Base-by-base conservation (phyloP, 2,888 invertebrate species). In the Hecatera dysodea region DNA sequence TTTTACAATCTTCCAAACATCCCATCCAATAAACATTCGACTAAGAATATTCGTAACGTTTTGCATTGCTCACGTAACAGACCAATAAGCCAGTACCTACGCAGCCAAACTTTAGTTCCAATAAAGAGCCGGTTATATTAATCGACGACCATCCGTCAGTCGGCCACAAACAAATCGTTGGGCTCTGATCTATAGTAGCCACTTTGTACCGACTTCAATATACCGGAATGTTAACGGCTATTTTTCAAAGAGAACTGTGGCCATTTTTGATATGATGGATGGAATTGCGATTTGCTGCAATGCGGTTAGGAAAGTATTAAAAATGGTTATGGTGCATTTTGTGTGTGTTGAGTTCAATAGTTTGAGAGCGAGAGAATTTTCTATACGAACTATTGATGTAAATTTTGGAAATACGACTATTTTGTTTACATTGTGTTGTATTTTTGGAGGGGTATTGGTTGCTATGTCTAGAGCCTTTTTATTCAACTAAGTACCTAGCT, bases 121-220 rank as follows among this genome's bases (percentile, higher is more conserved):
- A 91, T 91, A 92, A 90, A 88, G 87, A 84, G 79, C 79, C 77
- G 55, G 78, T 75, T 80, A 87, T 90, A 92, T 92, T 90, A 91
- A 92, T 93, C 86, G 92, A 76, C n/a, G 68, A 61, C 81, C 83
- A 91, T 92, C 87, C 87, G 84, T 92, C 92, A 91, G 73, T 70
- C 68, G 64, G 77, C 93, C 93, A 83, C 93, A 90, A 90, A 92
- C 91, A 91, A 92, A 93, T 92, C 85, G 89, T 83, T 80, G 62
- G 80, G 83, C 74, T 80, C 83, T 91, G 91, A 92, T 91, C 86
- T 89, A 90, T 89, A 59, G 82, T 75, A 68, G 85, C 86, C 88
- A 88, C 87, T 91, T 89, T 89, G 86, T 89, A 82, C 82, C 79
- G 86, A 88, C 86, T 87, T 82, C 90, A 87, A 89, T 91, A 90